Percentiles rank a stretch among this genome's conserved stretches.
Conservation (phyloP, 2,888 invertebrate genomes). For the Teleogryllus oceanicus region DNA sequence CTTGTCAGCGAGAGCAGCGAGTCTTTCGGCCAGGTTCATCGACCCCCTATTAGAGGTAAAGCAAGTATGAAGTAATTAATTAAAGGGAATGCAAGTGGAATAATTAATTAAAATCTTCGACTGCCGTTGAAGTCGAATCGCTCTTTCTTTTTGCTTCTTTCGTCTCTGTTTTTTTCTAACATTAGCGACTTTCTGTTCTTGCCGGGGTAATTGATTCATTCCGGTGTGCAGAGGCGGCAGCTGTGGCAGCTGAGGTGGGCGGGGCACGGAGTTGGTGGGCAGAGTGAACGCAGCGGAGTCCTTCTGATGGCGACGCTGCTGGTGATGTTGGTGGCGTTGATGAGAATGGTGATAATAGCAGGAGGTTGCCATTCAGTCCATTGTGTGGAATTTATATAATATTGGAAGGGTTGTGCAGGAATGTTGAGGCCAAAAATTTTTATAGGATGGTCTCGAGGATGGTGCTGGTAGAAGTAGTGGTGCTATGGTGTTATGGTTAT, state of each 20-base stretch:
- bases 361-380: too few relatives aligned
- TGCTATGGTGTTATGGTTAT: too few relatives aligned
- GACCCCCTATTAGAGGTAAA: not conserved
- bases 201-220: not conserved
- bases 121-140: slow-evolving; percentile 8
- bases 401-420: too few relatives aligned
- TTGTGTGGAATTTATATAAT: too few relatives aligned
- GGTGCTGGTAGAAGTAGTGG: too few relatives aligned
- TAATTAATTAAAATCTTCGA: slow-evolving; percentile 18
- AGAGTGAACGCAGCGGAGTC: too few relatives aligned
- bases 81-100: slow-evolving; percentile 18
- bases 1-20: not conserved
- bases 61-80: slow-evolving; percentile 18
- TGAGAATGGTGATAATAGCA: too few relatives aligned
- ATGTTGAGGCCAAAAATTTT: too few relatives aligned
- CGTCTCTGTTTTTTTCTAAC: not conserved
- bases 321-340: too few relatives aligned
- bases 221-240: not conserved
- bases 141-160: not conserved
- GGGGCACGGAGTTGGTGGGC: too few relatives aligned
- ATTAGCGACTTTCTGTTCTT: not conserved
- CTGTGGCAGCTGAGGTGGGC: not conserved
- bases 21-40: not conserved
- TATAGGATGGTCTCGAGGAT: too few relatives aligned
- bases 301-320: too few relatives aligned